phyloP scores from a whole-genome alignment of 2,113 vertebrate genomes.

The Hipposideros armiger region DNA sequence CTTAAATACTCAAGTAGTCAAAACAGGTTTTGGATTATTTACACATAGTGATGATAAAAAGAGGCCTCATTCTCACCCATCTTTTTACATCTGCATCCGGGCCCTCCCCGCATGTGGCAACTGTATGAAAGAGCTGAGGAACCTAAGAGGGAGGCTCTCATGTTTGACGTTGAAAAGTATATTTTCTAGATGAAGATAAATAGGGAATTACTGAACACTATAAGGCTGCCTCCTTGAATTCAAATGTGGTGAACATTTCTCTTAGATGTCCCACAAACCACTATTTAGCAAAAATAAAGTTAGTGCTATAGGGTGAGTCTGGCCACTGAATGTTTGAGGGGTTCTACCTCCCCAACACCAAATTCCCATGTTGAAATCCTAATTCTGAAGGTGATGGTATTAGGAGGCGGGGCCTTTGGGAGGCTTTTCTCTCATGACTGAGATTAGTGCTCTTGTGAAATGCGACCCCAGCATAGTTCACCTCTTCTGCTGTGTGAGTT shows the following conservation, averaged over 20 bases:
- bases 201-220: not conserved
- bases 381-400: not conserved
- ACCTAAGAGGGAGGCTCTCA: not conserved
- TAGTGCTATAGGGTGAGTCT: not conserved
- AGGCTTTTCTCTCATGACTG: not conserved
- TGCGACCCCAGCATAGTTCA: not conserved
- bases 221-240: not conserved
- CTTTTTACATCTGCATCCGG: not conserved
- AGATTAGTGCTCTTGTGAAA: not conserved
- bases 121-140: not conserved
- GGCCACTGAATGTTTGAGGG: not conserved
- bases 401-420: not conserved
- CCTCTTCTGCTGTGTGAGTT: not conserved
- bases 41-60: not conserved
- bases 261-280: not conserved
- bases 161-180: not conserved
- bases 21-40: not conserved
- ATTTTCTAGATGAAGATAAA: slow-evolving; percentile 8
- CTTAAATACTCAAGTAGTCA: not conserved
- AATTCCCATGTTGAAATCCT: not conserved
- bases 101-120: not conserved
- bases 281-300: not conserved
- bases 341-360: not conserved
- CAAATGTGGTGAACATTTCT: not conserved
- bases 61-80: not conserved